These are phyloP conservation scores for Microctenopoma steveboyesi DNA, from an alignment of 2,797 vertebrate genomes.

Conservation along the genomic window DNA sequence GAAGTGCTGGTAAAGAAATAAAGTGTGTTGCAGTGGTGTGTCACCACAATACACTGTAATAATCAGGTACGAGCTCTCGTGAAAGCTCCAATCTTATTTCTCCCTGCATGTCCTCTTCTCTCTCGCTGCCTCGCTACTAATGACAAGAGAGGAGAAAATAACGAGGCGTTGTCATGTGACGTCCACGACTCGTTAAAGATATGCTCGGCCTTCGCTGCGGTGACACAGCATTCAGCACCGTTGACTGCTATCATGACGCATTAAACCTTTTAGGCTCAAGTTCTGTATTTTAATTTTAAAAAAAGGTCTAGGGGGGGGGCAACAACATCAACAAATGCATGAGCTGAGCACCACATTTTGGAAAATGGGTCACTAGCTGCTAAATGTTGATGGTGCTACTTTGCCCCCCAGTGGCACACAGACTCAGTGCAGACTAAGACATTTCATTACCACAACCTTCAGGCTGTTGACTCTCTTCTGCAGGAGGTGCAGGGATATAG, in stretches of 20 bases:
- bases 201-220: constrained; percentile 51
- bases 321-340: constrained; percentile 74
- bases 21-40: constrained; percentile 22
- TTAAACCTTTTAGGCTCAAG: constrained; percentile 74
- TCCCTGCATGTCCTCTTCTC: background rate
- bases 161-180: constrained; percentile 34
- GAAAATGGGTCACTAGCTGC: constrained; percentile 85
- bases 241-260: constrained; percentile 71
- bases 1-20: constrained; percentile 52
- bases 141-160: constrained; percentile 49
- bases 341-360: constrained; percentile 66
- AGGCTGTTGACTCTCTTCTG: constrained; percentile 70
- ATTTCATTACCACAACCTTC: constrained; percentile 64
- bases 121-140: constrained; percentile 31
- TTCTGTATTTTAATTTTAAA: constrained; percentile 74
- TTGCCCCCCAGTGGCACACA: constrained; percentile 85
- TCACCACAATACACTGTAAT: constrained; percentile 30
- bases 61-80: constrained; percentile 46
- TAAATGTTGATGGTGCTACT: constrained; percentile 80
- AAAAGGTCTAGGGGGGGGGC: constrained; percentile 58
- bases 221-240: constrained; percentile 58
- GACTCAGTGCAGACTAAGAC: constrained; percentile 68
- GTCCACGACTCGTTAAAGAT: constrained; percentile 57
- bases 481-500: constrained; percentile 27
- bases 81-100: constrained; percentile 20